Base-by-base conservation (phyloP, 2,113 vertebrate species). In the Apeltes quadracus region DNA sequence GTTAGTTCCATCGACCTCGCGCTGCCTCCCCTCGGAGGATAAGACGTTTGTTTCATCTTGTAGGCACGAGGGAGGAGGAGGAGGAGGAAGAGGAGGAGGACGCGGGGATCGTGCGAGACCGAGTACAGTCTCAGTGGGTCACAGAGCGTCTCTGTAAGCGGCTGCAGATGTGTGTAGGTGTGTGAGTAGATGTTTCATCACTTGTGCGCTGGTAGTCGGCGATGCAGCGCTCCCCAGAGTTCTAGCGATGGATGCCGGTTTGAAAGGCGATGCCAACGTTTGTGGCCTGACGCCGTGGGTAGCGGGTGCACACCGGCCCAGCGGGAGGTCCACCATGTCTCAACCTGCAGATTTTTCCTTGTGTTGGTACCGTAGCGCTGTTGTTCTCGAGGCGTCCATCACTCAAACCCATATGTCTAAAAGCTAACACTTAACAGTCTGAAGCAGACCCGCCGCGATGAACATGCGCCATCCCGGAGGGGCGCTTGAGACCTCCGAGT, bases 11-110 rank as follows among this genome's bases (percentile, higher is more conserved):
- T 82, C 68, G 32, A 63, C 70, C 73, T 68, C 34, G 16, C 55
- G 32, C 58, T 79, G 75, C 48, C 32, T 77, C 78, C 69, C 55
- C 76, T 78, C 56, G 41, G 12, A 82, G 81, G 76, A 78, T 82
- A 65, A 78, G 65, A 34, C 32, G 6, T 58, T 76, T 62, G 64
- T 75, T 83, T 86, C 72, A 61, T 78, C 75, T 66, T 4, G 23
- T 65, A 25, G 15, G 1, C 55, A 38, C n/a, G 1, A 44, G 48
- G 68, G 55, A 78, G 48, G 62, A 81, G 68, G 71, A 65, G n/a
- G n/a, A n/a, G n/a, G n/a, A n/a, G n/a, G n/a, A n/a, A n/a, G n/a
- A n/a, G n/a, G n/a, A n/a, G n/a, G 62, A 81, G 68, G 71, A 65
- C 81, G 29, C 46, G n/a, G 18, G 54, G 54, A 20, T 29, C 34